Conservation (phyloP, 2,797 vertebrate species). For the Acanthiza pusilla region DNA sequence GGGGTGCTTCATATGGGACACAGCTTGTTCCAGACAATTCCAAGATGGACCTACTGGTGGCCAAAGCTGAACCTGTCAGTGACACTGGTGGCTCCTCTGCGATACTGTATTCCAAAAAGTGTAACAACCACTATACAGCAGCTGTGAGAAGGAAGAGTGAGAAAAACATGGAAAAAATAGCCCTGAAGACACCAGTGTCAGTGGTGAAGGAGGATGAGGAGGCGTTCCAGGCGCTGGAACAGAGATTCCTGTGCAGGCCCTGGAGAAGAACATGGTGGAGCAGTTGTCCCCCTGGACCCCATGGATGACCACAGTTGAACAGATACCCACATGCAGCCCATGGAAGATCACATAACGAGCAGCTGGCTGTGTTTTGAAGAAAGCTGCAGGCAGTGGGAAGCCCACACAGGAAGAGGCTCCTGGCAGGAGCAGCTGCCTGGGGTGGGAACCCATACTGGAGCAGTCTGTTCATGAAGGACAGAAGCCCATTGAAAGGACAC, state of each 20-base stretch:
- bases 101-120: not conserved
- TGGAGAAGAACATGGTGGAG: not conserved
- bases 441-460: not conserved
- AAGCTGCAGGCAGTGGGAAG: not conserved
- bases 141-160: not conserved
- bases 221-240: not conserved
- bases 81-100: not conserved
- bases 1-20: fast-evolving
- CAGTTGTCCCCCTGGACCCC: not conserved
- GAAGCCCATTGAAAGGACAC: not conserved
- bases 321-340: not conserved
- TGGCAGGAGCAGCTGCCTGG: not conserved
- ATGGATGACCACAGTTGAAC: not conserved
- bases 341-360: not conserved
- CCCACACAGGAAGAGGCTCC: not conserved
- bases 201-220: not conserved
- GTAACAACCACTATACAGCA: not conserved
- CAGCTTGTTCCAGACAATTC: not conserved
- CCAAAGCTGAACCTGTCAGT: not conserved
- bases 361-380: not conserved
- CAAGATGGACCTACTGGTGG: not conserved
- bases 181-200: not conserved
- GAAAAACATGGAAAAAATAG: not conserved
- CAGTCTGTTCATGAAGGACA: not conserved
- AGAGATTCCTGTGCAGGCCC: not conserved